Conservation (phyloP, 2,888 invertebrate genomes). For the Amiota minor region DNA sequence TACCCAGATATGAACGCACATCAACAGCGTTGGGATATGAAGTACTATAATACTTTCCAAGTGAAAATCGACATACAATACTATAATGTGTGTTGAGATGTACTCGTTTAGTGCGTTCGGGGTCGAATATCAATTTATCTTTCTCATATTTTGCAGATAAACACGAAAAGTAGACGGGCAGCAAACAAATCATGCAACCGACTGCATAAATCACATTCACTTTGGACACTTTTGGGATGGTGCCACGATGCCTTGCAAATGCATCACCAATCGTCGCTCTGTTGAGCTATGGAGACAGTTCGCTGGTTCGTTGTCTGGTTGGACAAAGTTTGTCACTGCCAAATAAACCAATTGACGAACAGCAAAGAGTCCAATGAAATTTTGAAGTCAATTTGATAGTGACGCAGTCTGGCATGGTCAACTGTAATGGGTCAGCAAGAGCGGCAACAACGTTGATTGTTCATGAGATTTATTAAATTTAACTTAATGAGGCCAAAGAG, state of each 20-base stretch:
- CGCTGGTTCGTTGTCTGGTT: neutral
- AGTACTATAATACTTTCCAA: too few relatives aligned
- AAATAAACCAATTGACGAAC: constrained; percentile 44
- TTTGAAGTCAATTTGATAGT: neutral
- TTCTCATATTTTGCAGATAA: constrained; percentile 68
- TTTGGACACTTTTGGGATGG: constrained; percentile 71
- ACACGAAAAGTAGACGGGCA: constrained; percentile 69
- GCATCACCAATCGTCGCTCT: neutral
- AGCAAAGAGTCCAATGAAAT: constrained; percentile 37
- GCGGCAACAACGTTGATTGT: constrained; percentile 50
- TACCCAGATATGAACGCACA: too few relatives aligned
- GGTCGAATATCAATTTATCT: constrained; percentile 59
- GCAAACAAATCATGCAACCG: constrained; percentile 71
- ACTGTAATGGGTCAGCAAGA: constrained; percentile 20
- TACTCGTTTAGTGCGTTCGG: constrained; percentile 18
- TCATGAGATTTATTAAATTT: constrained; percentile 48
- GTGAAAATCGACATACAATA: neutral
- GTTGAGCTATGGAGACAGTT: neutral
- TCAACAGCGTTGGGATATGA: too few relatives aligned
- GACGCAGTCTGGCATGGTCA: constrained; percentile 3
- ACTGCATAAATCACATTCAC: constrained; percentile 71
- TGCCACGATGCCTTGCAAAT: constrained; percentile 33
- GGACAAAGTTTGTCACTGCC: constrained; percentile 42
- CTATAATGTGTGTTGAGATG: neutral
- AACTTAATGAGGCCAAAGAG: constrained; percentile 64